Conservation (phyloP, 2,113 vertebrate genomes). For the Stigmatopora argus region DNA sequence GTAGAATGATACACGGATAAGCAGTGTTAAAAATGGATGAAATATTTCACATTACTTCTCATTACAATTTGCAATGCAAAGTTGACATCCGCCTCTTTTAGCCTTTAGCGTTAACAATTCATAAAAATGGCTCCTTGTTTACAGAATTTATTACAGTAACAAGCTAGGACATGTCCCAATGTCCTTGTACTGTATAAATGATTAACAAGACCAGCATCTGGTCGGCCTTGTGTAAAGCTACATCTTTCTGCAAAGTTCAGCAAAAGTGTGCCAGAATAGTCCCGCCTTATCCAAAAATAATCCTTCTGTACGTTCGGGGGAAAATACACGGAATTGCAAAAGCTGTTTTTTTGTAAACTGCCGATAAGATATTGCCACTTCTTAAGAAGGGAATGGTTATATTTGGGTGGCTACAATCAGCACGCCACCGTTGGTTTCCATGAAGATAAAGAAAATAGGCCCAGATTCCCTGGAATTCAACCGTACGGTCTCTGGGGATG, state of each 20-base stretch:
- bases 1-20: no score
- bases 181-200: not conserved
- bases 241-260: not conserved
- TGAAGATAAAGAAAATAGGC: conserved; percentile 22
- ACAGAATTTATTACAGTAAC: not conserved
- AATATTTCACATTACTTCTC: conserved; percentile 8
- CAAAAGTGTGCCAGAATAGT: not conserved
- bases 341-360: not conserved
- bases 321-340: not conserved
- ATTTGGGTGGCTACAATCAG: not conserved
- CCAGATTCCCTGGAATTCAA: not conserved
- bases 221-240: not conserved
- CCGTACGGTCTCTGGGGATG: conserved; percentile 11
- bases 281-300: not conserved
- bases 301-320: not conserved
- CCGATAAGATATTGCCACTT: not conserved
- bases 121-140: not conserved
- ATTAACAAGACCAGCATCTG: not conserved
- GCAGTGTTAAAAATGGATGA: no score
- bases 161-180: not conserved
- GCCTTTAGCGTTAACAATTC: not conserved
- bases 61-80: not conserved
- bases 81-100: not conserved
- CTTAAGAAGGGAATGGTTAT: not conserved
- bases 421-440: conserved; percentile 22